These are phyloP conservation scores for Latheticus oryzae DNA, from an alignment of 2,888 invertebrate genomes.

Conservation along the genomic window DNA sequence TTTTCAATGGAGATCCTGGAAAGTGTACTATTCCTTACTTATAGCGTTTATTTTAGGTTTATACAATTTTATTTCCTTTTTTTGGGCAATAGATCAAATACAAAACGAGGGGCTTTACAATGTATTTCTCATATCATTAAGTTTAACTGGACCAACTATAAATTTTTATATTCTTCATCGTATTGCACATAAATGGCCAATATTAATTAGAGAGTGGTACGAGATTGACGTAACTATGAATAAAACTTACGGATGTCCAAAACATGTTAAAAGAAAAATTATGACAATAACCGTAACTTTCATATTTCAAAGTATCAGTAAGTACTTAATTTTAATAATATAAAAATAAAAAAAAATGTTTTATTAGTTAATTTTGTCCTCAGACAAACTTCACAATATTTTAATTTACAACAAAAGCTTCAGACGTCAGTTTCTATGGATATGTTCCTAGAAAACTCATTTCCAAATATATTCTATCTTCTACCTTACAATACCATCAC, in stretches of 20 bases:
- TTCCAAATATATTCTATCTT: too few species aligned
- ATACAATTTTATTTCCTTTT: background rate
- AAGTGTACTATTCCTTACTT: background rate
- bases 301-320: background rate
- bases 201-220: background rate
- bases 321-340: too few species aligned
- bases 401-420: too few species aligned
- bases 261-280: background rate
- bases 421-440: too few species aligned
- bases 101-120: background rate
- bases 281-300: background rate
- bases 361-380: too few species aligned
- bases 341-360: too few species aligned
- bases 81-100: background rate
- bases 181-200: slow-evolving; percentile 1
- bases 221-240: background rate
- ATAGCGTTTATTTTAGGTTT: background rate
- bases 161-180: background rate
- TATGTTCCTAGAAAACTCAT: too few species aligned
- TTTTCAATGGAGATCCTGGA: slow-evolving; percentile 12
- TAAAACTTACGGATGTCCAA: background rate
- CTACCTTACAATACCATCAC: too few species aligned
- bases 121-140: too few species aligned
- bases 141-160: background rate
- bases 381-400: too few species aligned